These are phyloP conservation scores for Epsilonema sp. DNA, from an alignment of 2,888 invertebrate genomes.

Conservation along the genomic window DNA sequence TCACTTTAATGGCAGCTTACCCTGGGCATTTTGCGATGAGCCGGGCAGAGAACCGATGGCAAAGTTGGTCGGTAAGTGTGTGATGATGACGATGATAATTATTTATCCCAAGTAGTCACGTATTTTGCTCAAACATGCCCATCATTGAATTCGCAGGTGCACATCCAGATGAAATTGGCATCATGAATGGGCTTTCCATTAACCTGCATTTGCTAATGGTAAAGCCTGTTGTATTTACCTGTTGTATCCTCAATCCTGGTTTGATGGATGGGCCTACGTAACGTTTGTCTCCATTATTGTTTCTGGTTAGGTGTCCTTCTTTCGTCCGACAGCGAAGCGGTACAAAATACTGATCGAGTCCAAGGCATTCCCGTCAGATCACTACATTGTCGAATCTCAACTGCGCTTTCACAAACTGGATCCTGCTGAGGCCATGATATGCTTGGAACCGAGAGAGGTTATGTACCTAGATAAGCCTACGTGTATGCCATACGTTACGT, in stretches of 20 bases:
- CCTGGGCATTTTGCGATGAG: constrained; percentile 35
- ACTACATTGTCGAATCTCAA: constrained; percentile 39
- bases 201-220: constrained; percentile 40
- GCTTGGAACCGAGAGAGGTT: constrained; percentile 34
- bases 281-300: no score
- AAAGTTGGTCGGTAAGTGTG: constrained; percentile 30
- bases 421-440: constrained; percentile 33
- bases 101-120: background rate
- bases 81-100: constrained; percentile 9
- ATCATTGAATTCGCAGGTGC: no score
- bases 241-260: no score
- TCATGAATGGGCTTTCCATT: constrained; percentile 41
- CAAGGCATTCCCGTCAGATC: constrained; percentile 41
- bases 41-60: constrained; percentile 27
- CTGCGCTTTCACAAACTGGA: constrained; percentile 34
- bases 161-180: constrained; percentile 33
- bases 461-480: constrained; percentile 1
- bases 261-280: no score
- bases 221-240: constrained; percentile 1
- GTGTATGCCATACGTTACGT: no score
- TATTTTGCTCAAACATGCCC: no score
- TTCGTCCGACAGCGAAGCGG: constrained; percentile 35
- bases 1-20: constrained; percentile 30
- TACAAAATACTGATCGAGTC: constrained; percentile 39
- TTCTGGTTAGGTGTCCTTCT: constrained; percentile 36